These are phyloP conservation scores for Theristicus caerulescens DNA, from an alignment of 2,113 vertebrate species.

Conservation along the genomic window DNA sequence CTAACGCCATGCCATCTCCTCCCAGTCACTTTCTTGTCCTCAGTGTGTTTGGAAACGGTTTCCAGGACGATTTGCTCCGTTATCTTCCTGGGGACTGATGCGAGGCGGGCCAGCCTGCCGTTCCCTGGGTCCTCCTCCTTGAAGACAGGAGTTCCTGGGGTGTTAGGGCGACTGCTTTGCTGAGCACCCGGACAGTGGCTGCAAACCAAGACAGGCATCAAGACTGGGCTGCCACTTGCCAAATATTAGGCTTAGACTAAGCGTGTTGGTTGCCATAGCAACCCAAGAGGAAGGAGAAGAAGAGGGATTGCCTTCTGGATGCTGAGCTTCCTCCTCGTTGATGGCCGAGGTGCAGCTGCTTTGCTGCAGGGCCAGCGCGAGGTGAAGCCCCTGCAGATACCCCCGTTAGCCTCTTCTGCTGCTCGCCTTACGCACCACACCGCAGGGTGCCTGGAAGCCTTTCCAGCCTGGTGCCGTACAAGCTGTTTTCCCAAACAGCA, in stretches of 20 bases:
- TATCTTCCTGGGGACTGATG: no score
- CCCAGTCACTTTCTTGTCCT: not conserved
- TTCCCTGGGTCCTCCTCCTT: not conserved
- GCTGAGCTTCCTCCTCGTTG: not conserved
- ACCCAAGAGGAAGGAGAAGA: not conserved
- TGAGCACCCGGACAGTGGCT: not conserved
- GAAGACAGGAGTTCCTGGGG: not conserved
- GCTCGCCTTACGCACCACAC: not conserved
- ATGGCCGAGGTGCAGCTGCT: not conserved
- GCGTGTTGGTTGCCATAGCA: not conserved
- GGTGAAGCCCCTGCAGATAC: not conserved
- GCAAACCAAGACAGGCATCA: not conserved
- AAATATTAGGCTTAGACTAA: not conserved
- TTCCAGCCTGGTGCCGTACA: no score
- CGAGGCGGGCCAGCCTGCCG: not conserved
- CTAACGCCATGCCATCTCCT: not conserved
- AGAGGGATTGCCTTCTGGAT: not conserved
- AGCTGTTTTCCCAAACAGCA: not conserved
- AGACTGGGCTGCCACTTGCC: not conserved
- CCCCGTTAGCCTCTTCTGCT: not conserved
- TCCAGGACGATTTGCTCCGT: not conserved
- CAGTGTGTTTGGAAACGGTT: not conserved
- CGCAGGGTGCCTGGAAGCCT: not conserved
- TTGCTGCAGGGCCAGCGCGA: not conserved
- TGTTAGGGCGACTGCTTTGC: rapidly evolving